Evolutionary conservation across 2,113 vertebrate genomes (phyloP).

Genomic region (Callipepla squamata): DNA sequence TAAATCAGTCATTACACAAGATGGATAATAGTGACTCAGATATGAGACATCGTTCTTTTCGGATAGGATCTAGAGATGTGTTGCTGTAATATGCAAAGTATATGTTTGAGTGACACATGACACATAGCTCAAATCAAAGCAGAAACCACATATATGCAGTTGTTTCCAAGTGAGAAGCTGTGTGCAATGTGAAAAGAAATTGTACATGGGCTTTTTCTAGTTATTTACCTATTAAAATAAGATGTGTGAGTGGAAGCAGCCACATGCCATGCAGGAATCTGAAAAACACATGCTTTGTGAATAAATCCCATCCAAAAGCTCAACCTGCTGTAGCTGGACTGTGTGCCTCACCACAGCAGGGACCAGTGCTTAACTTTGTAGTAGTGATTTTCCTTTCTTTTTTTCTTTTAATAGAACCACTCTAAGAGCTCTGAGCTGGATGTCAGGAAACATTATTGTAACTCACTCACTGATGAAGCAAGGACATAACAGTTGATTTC

Average conservation of each 20-base stretch:
- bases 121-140: not conserved
- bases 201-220: not conserved
- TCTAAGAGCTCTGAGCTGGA: not conserved
- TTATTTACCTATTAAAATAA: not conserved
- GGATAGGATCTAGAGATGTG: slow-evolving; percentile 27
- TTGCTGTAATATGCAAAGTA: not conserved
- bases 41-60: not conserved
- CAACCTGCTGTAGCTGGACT: not conserved
- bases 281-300: not conserved
- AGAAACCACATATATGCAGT: not conserved
- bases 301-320: not conserved
- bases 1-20: slow-evolving; percentile 5
- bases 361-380: not conserved
- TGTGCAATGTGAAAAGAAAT: not conserved
- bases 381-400: not conserved
- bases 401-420: not conserved
- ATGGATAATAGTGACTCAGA: slow-evolving; percentile 22
- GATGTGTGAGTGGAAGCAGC: not conserved
- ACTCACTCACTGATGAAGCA: not conserved
- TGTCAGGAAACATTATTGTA: not conserved
- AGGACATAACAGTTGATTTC: not conserved
- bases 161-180: not conserved
- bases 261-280: not conserved
- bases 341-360: not conserved
- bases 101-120: slow-evolving; percentile 19